A percentile compares a stretch with the other conserved stretches of the same genome.
These are phyloP conservation scores for Myotis yumanensis DNA, from an alignment of 2,113 vertebrate genomes.

Conservation along the genomic window DNA sequence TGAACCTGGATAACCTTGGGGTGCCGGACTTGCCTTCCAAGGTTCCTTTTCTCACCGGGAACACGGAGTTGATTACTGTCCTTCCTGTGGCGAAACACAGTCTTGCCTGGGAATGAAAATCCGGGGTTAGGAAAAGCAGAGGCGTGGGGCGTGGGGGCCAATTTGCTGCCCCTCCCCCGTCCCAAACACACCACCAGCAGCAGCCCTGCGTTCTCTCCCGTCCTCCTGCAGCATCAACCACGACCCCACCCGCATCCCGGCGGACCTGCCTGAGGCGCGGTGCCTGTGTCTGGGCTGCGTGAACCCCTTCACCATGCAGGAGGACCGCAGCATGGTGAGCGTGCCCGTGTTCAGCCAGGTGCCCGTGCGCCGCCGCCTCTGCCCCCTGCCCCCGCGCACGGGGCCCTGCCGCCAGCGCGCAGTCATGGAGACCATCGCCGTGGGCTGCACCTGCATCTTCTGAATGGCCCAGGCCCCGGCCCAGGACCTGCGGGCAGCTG, in stretches of 20 bases:
- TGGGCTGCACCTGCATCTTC: conserved; percentile 92
- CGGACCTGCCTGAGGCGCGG: conserved; percentile 87
- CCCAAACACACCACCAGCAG: background rate
- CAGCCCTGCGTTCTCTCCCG: background rate
- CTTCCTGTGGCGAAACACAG: background rate
- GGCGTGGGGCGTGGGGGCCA: accelerated
- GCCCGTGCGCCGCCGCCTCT: conserved; percentile 87
- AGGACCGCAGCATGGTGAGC: conserved; percentile 90
- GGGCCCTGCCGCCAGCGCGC: conserved; percentile 58
- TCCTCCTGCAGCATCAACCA: conserved; percentile 87
- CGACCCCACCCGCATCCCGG: conserved; percentile 84
- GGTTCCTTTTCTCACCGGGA: background rate
- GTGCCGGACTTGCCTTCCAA: background rate
- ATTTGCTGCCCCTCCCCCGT: background rate
- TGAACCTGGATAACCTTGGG: background rate
- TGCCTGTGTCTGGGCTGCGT: conserved; percentile 89
- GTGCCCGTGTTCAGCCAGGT: conserved; percentile 90
- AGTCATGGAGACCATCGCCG: conserved; percentile 91
- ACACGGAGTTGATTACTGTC: background rate
- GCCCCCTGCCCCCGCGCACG: conserved; percentile 43
- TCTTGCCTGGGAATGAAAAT: background rate
- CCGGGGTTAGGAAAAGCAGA: background rate
- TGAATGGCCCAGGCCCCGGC: conserved; percentile 65
- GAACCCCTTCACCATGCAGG: conserved; percentile 92
- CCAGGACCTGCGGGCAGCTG: accelerated